Evolutionary conservation across 2,888 invertebrate genomes (phyloP).

Genomic region (Labia minor): DNA sequence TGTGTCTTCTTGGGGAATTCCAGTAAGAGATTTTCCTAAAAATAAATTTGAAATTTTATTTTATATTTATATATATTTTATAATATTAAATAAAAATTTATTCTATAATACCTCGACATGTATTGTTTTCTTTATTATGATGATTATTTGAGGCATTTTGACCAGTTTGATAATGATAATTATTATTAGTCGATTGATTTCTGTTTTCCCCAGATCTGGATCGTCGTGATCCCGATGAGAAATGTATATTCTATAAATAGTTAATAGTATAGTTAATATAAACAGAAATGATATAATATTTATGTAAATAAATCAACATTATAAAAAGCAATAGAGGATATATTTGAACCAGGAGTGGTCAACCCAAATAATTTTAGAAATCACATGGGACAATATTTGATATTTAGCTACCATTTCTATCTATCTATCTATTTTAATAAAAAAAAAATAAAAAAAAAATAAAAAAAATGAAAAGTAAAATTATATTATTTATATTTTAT

Average conservation of each 20-base stretch:
- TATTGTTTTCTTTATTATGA: background rate
- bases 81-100: background rate
- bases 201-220: background rate
- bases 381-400: no score
- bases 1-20: background rate
- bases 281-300: no score
- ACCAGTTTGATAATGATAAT: background rate
- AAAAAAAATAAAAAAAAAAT: no score
- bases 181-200: background rate
- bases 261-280: no score
- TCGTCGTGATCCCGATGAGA: background rate
- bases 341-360: no score
- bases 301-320: no score
- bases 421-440: no score
- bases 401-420: no score
- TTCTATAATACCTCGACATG: background rate
- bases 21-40: background rate
- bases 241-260: background rate
- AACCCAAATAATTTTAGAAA: no score
- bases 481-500: no score
- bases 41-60: background rate
- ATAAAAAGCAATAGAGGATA: no score
- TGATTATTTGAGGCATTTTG: background rate
- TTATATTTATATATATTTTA: background rate
- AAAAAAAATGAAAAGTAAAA: no score